These are phyloP conservation scores for Tetheella fluctuosa DNA, from an alignment of 2,888 invertebrate species.

Conservation along the genomic window DNA sequence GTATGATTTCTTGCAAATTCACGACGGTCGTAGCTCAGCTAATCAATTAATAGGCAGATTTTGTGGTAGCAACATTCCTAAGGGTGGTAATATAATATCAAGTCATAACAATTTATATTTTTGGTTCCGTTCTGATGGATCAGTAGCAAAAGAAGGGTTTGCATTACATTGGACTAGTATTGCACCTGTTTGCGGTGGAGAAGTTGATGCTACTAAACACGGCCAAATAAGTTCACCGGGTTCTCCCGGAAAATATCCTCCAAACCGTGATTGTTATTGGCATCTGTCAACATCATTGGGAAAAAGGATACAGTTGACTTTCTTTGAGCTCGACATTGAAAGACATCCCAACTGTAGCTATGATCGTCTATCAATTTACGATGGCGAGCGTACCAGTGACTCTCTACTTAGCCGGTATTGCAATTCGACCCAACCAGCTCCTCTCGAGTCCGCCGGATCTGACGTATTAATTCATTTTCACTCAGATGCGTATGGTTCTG, in stretches of 20 bases:
- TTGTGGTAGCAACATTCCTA: slow-evolving; percentile 89
- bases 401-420: slow-evolving; percentile 88
- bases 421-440: slow-evolving; percentile 89
- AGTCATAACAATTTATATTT: slow-evolving; percentile 91
- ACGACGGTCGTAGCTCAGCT: slow-evolving; percentile 91
- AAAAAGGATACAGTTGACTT: slow-evolving; percentile 92
- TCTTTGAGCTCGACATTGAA: slow-evolving; percentile 91
- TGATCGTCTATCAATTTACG: slow-evolving; percentile 89
- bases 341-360: slow-evolving; percentile 88
- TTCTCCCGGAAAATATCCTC: slow-evolving; percentile 94
- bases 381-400: slow-evolving; percentile 76
- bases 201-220: slow-evolving; percentile 83
- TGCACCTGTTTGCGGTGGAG: slow-evolving; percentile 89
- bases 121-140: slow-evolving; percentile 91
- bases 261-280: slow-evolving; percentile 94
- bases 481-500: slow-evolving; percentile 87
- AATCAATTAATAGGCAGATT: slow-evolving; percentile 90
- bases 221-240: slow-evolving; percentile 94
- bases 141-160: slow-evolving; percentile 88
- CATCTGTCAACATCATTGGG: slow-evolving; percentile 85
- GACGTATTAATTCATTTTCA: slow-evolving; percentile 90
- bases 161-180: slow-evolving; percentile 91
- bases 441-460: slow-evolving; percentile 87
- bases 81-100: slow-evolving; percentile 88
- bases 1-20: slow-evolving; percentile 91